Conservation (phyloP, 2,888 invertebrate species). For the Nemurella pictetii region DNA sequence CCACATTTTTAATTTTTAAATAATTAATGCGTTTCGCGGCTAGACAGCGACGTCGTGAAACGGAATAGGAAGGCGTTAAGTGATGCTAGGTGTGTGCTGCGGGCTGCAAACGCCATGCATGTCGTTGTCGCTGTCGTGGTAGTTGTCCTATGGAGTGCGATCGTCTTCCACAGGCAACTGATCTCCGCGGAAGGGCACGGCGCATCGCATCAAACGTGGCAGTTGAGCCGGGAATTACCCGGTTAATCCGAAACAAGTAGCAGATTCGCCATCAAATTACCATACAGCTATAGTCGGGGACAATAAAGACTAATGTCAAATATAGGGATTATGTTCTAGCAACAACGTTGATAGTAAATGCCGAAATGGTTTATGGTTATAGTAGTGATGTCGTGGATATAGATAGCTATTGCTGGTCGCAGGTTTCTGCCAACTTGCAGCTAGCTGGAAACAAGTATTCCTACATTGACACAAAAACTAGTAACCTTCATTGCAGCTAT, state of each 20-base stretch:
- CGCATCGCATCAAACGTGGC: not conserved
- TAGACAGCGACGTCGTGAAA: not conserved
- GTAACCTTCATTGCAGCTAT: slow-evolving; percentile 11
- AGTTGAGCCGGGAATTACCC: not conserved
- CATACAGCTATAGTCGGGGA: not conserved
- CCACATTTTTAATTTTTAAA: not conserved
- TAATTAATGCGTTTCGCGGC: not conserved
- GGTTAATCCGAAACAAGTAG: not conserved
- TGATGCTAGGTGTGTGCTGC: too few species aligned
- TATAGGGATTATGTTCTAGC: too few species aligned
- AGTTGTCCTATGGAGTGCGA: too few species aligned
- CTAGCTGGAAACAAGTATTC: not conserved
- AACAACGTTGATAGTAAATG: not conserved
- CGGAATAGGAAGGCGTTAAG: too few species aligned
- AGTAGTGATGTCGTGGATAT: not conserved
- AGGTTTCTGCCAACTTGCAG: not conserved
- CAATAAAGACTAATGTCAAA: not conserved
- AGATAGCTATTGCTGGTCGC: not conserved
- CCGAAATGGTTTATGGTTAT: not conserved
- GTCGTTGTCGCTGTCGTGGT: too few species aligned
- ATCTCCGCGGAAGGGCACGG: too few species aligned
- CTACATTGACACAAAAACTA: slow-evolving; percentile 24
- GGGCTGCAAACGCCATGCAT: too few species aligned
- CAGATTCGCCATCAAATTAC: not conserved
- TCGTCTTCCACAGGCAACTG: too few species aligned